Evolutionary conservation across 2,888 invertebrate genomes (phyloP).

Genomic region (Hypolimnas misippus): DNA sequence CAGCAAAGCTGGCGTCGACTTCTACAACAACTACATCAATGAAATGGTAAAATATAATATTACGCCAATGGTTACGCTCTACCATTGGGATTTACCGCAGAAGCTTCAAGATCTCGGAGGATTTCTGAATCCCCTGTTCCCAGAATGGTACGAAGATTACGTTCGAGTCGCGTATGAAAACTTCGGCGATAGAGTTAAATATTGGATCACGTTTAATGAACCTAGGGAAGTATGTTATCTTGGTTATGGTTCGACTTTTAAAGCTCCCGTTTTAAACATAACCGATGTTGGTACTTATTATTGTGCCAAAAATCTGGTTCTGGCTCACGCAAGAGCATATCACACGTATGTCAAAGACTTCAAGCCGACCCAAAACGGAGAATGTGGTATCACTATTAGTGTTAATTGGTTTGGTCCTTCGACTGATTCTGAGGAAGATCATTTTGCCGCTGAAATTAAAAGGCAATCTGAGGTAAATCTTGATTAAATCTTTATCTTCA

Average conservation of each 20-base stretch:
- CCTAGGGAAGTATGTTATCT: slow-evolving; percentile 67
- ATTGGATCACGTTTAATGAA: slow-evolving; percentile 85
- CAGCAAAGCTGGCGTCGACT: slow-evolving; percentile 85
- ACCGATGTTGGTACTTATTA: slow-evolving; percentile 78
- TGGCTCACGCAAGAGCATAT: slow-evolving; percentile 82
- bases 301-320: slow-evolving; percentile 75
- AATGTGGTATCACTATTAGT: slow-evolving; percentile 53
- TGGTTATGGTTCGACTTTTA: slow-evolving; percentile 68
- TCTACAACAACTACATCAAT: slow-evolving; percentile 86
- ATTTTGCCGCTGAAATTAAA: slow-evolving; percentile 57
- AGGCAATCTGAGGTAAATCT: slow-evolving; percentile 51
- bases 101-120: slow-evolving; percentile 83
- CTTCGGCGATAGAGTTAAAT: slow-evolving; percentile 79
- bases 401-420: slow-evolving; percentile 58
- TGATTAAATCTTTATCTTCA: neutral
- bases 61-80: slow-evolving; percentile 83
- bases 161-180: slow-evolving; percentile 67
- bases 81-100: slow-evolving; percentile 83
- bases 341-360: slow-evolving; percentile 66
- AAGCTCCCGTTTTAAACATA: slow-evolving; percentile 63
- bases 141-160: slow-evolving; percentile 78
- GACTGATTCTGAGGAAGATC: slow-evolving; percentile 61
- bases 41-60: slow-evolving; percentile 85
- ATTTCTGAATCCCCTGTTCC: slow-evolving; percentile 66
- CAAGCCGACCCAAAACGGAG: slow-evolving; percentile 53